These are phyloP conservation scores for Drosophila incognita DNA, from an alignment of 2,888 invertebrate genomes.

Conservation along the genomic window DNA sequence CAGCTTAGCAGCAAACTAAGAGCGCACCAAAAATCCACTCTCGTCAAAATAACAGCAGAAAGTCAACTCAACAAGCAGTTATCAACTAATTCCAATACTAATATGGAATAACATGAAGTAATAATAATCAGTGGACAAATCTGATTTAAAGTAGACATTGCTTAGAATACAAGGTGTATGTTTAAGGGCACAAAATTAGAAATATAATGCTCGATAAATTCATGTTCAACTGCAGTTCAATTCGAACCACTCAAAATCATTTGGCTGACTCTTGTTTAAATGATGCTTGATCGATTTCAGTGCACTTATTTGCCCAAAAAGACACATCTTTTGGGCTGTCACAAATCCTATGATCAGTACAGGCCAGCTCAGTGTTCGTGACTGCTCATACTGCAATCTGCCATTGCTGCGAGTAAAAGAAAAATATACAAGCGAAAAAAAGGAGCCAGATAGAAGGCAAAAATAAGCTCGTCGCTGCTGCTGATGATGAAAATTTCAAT, in stretches of 20 bases:
- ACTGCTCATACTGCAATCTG: slow-evolving; percentile 12
- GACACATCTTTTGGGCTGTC: neutral
- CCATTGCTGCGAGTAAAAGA: slow-evolving; percentile 9
- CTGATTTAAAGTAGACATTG: neutral
- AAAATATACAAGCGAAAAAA: neutral
- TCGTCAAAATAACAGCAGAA: slow-evolving; percentile 2
- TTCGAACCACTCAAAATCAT: neutral
- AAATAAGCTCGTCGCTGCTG: slow-evolving; percentile 1
- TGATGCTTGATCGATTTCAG: neutral
- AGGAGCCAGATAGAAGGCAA: neutral
- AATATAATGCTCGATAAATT: neutral
- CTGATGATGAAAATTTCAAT: slow-evolving; percentile 75
- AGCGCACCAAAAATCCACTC: neutral
- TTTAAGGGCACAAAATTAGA: neutral
- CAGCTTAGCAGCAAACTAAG: slow-evolving; percentile 1
- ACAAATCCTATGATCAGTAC: neutral
- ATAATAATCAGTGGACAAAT: neutral
- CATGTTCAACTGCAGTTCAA: neutral
- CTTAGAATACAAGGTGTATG: neutral
- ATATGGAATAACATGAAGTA: neutral
- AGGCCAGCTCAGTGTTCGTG: slow-evolving; percentile 5
- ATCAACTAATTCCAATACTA: slow-evolving; percentile 15
- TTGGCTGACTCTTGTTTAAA: neutral
- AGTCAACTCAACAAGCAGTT: slow-evolving; percentile 12
- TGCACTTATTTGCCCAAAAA: no score